These are phyloP conservation scores for Hoplostethus mediterraneus DNA, from an alignment of 2,797 vertebrate genomes.

Conservation along the genomic window DNA sequence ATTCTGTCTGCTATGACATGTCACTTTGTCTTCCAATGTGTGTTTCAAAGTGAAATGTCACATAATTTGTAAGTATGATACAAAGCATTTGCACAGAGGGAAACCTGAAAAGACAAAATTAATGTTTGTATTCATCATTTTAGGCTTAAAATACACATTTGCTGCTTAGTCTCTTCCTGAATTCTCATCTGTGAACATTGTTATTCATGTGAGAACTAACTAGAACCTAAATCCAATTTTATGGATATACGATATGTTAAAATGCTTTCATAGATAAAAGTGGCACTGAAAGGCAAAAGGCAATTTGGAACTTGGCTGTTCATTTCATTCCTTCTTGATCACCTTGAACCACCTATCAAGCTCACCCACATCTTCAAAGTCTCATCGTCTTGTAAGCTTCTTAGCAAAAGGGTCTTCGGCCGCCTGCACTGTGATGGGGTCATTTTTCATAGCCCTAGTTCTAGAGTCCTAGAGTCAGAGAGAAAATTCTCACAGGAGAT, in stretches of 20 bases:
- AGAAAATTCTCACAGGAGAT: conserved; percentile 16
- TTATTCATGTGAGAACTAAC: background rate
- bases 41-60: conserved; percentile 1
- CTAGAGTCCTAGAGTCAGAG: background rate
- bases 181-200: conserved; percentile 1
- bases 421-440: background rate
- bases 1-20: conserved; percentile 1
- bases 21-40: background rate
- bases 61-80: conserved; percentile 15
- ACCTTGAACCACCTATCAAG: background rate
- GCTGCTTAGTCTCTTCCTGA: background rate
- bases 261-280: background rate
- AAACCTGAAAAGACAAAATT: background rate
- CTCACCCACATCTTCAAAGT: conserved; percentile 14
- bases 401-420: conserved; percentile 9
- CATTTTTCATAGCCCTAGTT: background rate
- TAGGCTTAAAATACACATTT: conserved; percentile 1
- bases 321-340: background rate
- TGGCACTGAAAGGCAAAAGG: conserved; percentile 1
- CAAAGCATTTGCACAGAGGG: conserved; percentile 12
- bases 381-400: background rate
- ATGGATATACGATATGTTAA: background rate
- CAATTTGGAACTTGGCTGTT: background rate
- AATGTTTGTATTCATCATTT: conserved; percentile 1
- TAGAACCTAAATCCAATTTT: conserved; percentile 9